A percentile compares a stretch with the other conserved stretches of the same genome.
These are phyloP conservation scores for Dipodomys ordii DNA, from an alignment of 2,113 vertebrate species.

Conservation along the genomic window DNA sequence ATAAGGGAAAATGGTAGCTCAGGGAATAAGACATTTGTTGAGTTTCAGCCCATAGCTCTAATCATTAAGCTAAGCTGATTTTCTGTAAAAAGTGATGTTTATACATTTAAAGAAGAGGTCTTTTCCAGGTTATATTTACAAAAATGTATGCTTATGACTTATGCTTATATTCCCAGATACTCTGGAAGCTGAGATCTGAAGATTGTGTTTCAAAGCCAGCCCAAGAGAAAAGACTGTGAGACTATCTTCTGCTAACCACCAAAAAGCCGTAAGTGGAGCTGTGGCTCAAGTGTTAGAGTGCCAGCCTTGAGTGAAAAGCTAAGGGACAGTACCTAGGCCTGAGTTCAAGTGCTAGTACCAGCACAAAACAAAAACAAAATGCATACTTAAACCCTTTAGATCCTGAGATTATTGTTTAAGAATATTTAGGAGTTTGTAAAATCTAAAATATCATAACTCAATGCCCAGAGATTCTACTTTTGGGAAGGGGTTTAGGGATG, in stretches of 20 bases:
- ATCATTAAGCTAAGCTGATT: conserved; percentile 64
- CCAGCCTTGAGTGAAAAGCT: too few relatives aligned
- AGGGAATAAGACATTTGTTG: conserved; percentile 59
- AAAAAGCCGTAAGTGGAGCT: too few relatives aligned
- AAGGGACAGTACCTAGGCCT: too few relatives aligned
- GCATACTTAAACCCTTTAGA: background rate
- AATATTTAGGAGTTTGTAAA: background rate
- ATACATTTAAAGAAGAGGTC: conserved; percentile 41
- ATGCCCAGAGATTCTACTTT: background rate
- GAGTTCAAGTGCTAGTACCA: too few relatives aligned
- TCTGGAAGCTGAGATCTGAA: too few relatives aligned
- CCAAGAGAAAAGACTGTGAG: too few relatives aligned
- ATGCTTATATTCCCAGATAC: too few relatives aligned
- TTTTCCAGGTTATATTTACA: conserved; percentile 51
- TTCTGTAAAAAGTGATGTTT: conserved; percentile 44
- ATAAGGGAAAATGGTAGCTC: conserved; percentile 43
- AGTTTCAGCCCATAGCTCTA: conserved; percentile 21
- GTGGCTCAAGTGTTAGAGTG: too few relatives aligned
- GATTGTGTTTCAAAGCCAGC: too few relatives aligned
- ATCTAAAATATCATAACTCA: background rate
- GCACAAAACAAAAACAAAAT: background rate
- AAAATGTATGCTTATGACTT: background rate
- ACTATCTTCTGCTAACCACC: too few relatives aligned
- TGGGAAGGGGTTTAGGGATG: background rate
- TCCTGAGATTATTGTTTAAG: conserved; percentile 32